Evolutionary conservation across 1,140 invertebrate species (phyloP).

Genomic region (Rhyzopertha dominica): DNA sequence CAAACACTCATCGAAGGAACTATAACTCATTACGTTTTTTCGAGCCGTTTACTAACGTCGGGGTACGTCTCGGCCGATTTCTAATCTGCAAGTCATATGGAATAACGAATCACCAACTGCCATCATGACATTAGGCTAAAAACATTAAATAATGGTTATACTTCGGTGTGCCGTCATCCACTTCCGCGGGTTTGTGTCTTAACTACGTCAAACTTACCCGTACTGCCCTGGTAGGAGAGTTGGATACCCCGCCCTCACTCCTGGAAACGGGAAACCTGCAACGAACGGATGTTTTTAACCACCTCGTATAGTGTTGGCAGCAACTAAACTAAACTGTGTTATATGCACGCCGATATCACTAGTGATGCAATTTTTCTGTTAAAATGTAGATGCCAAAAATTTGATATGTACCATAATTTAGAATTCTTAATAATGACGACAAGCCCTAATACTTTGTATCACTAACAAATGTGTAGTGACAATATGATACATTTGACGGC

Average conservation of each 20-base stretch:
- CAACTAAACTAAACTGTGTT: too few relatives aligned
- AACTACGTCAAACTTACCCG: slow-evolving; percentile 56
- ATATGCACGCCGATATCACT: too few relatives aligned
- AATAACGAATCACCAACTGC: slow-evolving; percentile 41
- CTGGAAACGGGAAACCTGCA: slow-evolving; percentile 60
- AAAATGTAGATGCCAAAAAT: too few relatives aligned
- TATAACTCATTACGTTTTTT: slow-evolving; percentile 41
- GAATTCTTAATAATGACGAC: too few relatives aligned
- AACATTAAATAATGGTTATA: slow-evolving; percentile 41
- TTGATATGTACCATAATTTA: too few relatives aligned
- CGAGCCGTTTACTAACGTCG: slow-evolving; percentile 33
- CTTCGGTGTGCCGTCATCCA: slow-evolving; percentile 14
- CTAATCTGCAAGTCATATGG: slow-evolving; percentile 41
- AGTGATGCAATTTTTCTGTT: too few relatives aligned
- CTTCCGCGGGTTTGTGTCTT: slow-evolving; percentile 10
- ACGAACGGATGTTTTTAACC: slow-evolving; percentile 38
- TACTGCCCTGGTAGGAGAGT: slow-evolving; percentile 65
- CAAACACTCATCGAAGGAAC: slow-evolving; percentile 45
- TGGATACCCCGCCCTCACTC: slow-evolving; percentile 63
- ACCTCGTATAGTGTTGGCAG: too few relatives aligned
- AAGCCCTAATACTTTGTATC: too few relatives aligned
- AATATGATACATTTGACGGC: too few relatives aligned
- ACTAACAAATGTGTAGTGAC: too few relatives aligned
- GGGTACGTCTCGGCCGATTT: slow-evolving; percentile 38
- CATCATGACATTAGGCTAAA: slow-evolving; percentile 40